phyloP scores from a whole-genome alignment of 2,888 invertebrate species.

The Nowickia ferox region DNA sequence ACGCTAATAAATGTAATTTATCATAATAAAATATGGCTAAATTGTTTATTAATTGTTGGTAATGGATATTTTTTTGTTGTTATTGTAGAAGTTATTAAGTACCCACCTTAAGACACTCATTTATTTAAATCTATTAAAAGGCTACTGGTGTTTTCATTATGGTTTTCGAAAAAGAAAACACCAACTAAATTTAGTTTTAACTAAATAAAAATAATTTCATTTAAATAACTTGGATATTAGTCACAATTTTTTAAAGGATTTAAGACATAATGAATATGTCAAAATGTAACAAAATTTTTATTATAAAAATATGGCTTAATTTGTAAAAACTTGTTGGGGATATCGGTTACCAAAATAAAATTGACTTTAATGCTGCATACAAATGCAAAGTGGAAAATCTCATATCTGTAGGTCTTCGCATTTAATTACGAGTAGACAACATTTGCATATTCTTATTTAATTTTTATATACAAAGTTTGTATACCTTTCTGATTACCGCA shows the following conservation, averaged over 20 bases:
- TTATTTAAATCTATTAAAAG: constrained; percentile 14
- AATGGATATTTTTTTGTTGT: constrained; percentile 48
- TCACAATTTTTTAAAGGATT: neutral
- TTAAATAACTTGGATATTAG: neutral
- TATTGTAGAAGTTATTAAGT: neutral
- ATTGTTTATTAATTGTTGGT: constrained; percentile 69
- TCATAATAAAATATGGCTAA: constrained; percentile 68
- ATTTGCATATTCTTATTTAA: too few relatives aligned
- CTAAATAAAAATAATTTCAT: neutral
- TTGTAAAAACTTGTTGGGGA: neutral
- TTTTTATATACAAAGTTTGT: too few relatives aligned
- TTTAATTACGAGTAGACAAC: too few relatives aligned
- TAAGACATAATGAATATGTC: neutral
- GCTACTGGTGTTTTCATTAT: constrained; percentile 41
- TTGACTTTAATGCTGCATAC: too few relatives aligned
- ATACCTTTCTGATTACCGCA: too few relatives aligned
- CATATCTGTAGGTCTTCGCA: too few relatives aligned
- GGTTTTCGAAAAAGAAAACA: neutral
- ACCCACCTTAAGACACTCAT: constrained; percentile 12
- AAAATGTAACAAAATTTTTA: neutral
- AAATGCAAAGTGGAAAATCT: too few relatives aligned
- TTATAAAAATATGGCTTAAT: neutral
- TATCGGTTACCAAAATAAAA: neutral
- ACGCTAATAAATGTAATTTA: constrained; percentile 67
- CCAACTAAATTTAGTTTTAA: neutral